Percentiles rank a stretch among this genome's conserved stretches.
Conservation (phyloP, 2,888 invertebrate genomes). For the Cosmorhoe ocellata region DNA sequence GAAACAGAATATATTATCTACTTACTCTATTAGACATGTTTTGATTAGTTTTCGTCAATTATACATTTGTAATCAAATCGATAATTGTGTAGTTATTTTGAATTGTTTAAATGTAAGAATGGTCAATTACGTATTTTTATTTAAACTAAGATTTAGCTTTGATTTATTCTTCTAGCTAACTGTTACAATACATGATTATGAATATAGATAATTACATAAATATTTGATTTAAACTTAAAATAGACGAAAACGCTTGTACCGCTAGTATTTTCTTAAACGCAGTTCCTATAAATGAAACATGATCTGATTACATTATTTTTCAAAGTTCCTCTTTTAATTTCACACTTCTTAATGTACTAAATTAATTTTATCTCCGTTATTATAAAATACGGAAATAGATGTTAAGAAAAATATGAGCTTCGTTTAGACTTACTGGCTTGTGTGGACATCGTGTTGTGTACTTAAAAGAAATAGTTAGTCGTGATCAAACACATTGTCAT, state of each 20-base stretch:
- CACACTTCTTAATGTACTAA: neutral
- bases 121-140: constrained; percentile 78
- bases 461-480: constrained; percentile 57
- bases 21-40: constrained; percentile 59
- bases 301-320: constrained; percentile 3
- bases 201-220: too few species aligned
- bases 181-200: constrained; percentile 34
- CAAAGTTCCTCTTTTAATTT: constrained; percentile 1
- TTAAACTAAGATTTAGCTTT: constrained; percentile 65
- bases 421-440: constrained; percentile 79
- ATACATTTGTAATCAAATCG: constrained; percentile 73
- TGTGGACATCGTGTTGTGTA: constrained; percentile 71
- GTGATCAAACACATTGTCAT: constrained; percentile 45
- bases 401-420: constrained; percentile 81
- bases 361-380: constrained; percentile 22
- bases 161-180: constrained; percentile 42
- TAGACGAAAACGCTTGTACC: constrained; percentile 11
- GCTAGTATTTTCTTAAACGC: constrained; percentile 15
- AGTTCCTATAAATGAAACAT: constrained; percentile 14
- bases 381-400: constrained; percentile 67
- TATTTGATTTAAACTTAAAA: neutral
- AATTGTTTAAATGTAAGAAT: constrained; percentile 78
- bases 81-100: constrained; percentile 73
- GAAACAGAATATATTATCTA: constrained; percentile 52
- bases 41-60: constrained; percentile 80